Percentiles rank a stretch among this genome's conserved stretches.
Evolutionary conservation across 2,113 vertebrate genomes (phyloP).

Genomic region (Prietella phreatophila): DNA sequence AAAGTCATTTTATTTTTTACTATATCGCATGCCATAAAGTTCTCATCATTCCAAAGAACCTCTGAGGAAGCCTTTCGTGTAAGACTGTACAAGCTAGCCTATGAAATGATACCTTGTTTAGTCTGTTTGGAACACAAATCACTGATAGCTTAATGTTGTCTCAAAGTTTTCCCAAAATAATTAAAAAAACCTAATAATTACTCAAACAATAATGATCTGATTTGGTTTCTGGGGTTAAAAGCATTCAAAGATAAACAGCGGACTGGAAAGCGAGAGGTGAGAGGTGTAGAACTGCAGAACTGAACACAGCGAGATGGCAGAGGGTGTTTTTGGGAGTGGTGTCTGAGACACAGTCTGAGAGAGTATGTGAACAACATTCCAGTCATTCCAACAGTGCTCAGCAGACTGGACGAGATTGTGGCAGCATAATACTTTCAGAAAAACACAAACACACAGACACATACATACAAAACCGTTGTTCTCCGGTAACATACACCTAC

Average conservation of each 20-base stretch:
- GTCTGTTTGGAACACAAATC: not conserved
- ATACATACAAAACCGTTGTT: not conserved
- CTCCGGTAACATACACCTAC: conserved; percentile 22
- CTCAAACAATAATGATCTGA: no score
- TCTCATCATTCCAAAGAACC: not conserved
- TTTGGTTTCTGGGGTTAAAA: no score
- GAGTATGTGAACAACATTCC: conserved; percentile 68
- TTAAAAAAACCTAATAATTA: no score
- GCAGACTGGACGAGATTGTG: conserved; percentile 57
- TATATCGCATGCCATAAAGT: not conserved
- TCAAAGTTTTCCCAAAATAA: not conserved
- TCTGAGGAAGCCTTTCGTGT: not conserved
- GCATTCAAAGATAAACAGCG: no score
- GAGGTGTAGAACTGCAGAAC: not conserved
- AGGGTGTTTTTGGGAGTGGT: conserved; percentile 48
- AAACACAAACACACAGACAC: conserved; percentile 32
- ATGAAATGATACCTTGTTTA: not conserved
- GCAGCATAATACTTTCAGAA: conserved; percentile 23
- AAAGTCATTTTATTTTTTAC: no score
- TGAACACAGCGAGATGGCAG: conserved; percentile 15
- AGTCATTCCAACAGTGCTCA: conserved; percentile 72
- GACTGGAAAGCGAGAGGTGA: conserved; percentile 7
- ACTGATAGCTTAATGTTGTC: not conserved
- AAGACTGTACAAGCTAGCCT: not conserved
- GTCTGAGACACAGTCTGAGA: conserved; percentile 44